These are phyloP conservation scores for Adoxophyes honmai DNA, from an alignment of 1,140 invertebrate genomes.

Conservation along the genomic window DNA sequence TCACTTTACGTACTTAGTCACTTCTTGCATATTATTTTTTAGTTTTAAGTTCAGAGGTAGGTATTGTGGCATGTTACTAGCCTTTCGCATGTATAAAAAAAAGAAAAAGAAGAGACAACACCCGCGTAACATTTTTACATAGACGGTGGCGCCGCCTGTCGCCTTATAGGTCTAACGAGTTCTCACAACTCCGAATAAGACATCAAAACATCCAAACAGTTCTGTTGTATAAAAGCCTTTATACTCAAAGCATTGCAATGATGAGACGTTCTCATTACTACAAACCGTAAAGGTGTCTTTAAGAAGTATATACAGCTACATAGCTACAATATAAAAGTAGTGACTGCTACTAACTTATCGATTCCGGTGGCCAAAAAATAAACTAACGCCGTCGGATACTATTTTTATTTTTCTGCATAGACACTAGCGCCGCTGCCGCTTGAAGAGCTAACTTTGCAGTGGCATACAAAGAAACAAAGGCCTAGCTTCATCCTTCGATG, in stretches of 20 bases:
- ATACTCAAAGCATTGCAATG: neutral
- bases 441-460: neutral
- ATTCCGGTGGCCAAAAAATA: neutral
- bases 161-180: too few species aligned
- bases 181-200: too few species aligned
- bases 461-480: conserved; percentile 3
- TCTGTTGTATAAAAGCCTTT: neutral
- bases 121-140: too few species aligned
- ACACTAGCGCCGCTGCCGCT: neutral
- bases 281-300: neutral
- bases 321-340: neutral
- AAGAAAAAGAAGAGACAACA: too few species aligned
- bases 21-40: too few species aligned
- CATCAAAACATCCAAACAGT: too few species aligned
- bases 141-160: too few species aligned
- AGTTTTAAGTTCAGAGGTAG: too few species aligned
- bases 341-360: neutral
- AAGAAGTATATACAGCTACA: neutral
- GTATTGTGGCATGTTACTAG: too few species aligned
- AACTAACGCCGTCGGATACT: neutral
- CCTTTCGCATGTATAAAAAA: too few species aligned
- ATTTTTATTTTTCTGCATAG: too few species aligned
- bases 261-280: conserved; percentile 5
- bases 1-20: too few species aligned
- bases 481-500: conserved; percentile 8